Base-by-base conservation (phyloP, 2,888 invertebrate genomes). In the Eulithis prunata region DNA sequence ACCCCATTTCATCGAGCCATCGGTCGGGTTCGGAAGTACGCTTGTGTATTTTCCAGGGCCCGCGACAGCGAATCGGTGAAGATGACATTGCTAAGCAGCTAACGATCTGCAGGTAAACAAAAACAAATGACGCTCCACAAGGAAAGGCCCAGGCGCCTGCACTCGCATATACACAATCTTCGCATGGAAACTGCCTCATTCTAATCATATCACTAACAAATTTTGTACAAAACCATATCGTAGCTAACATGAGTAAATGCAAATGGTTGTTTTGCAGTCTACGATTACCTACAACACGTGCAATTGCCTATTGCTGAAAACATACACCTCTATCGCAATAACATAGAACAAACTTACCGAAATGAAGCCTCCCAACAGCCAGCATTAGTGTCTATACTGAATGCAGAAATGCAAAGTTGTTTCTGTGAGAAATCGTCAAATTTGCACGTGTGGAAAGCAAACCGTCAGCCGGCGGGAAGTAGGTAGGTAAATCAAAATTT, bases 1-100 rank as follows among this genome's bases (percentile, higher is more conserved):
- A 96, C 49, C 97, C 97, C 84, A 96, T 94, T 72, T 95, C 94
- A 77, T 97, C 97, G 75, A 98, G 89, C 95, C 96, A 97, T 78
- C 96, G 95, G 84, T 98, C 97, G 21, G 91, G 89, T 79, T 93
- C 93, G 56, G 93, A 91, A 43, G 88, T 84, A 73, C 93, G 89
- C 76, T 91, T 92, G 77, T 90, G 89, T 71, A 90, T 81, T 86
- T 90, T 92, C 92, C 91, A 92, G 62, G 91, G 84, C 68, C 90
- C 91, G 76, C 92, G 92, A 83, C 86, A 90, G 75, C 89, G 91
- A 72, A 91, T 90, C 71, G 91, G 89, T 41, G 68, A 63, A 69
- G 91, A 90, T 73, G 91, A 89, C 92, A 92, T 93, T 83, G 78
- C 84, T 58, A 62, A 74, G 77, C 85, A 74, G 84, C 84, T 88